Percentiles rank a stretch among this genome's conserved stretches.
phyloP scores from a whole-genome alignment of 1,140 invertebrate species.

The Saccostrea glomerata region DNA sequence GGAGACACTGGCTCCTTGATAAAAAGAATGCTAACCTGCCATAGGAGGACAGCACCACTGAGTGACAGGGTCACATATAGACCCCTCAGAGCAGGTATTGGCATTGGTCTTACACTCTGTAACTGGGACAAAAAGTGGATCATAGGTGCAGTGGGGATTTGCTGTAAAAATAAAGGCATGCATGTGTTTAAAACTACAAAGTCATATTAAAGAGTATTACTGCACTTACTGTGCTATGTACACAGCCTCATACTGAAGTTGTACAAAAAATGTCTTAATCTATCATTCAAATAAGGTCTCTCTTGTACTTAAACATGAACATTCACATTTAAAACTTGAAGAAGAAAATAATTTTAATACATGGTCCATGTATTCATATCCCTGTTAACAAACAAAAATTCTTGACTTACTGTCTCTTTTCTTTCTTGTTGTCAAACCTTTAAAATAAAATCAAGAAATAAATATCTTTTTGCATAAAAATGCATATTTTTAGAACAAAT shows the following conservation, averaged over 20 bases:
- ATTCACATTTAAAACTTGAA: too few species aligned
- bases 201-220: neutral
- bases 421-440: slow-evolving; percentile 11
- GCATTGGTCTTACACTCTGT: neutral
- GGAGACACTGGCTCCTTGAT: too few species aligned
- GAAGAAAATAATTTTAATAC: too few species aligned
- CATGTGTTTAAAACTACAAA: neutral
- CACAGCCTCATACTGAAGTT: too few species aligned
- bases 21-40: neutral
- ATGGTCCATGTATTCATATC: too few species aligned
- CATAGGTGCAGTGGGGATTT: neutral
- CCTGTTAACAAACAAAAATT: neutral
- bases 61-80: neutral
- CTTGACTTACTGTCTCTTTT: neutral
- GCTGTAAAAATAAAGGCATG: neutral
- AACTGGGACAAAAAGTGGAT: neutral
- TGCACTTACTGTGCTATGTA: too few species aligned
- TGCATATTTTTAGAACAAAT: too few species aligned
- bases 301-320: too few species aligned
- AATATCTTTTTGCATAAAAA: neutral
- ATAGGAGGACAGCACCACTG: slow-evolving; percentile 5
- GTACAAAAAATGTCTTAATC: too few species aligned
- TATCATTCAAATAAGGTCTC: too few species aligned
- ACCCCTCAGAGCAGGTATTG: neutral
- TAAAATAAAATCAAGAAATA: neutral